Percentiles rank a stretch among this genome's conserved stretches.
These are phyloP conservation scores for Tetranychus truncatus DNA, from an alignment of 2,888 invertebrate genomes.

Conservation along the genomic window DNA sequence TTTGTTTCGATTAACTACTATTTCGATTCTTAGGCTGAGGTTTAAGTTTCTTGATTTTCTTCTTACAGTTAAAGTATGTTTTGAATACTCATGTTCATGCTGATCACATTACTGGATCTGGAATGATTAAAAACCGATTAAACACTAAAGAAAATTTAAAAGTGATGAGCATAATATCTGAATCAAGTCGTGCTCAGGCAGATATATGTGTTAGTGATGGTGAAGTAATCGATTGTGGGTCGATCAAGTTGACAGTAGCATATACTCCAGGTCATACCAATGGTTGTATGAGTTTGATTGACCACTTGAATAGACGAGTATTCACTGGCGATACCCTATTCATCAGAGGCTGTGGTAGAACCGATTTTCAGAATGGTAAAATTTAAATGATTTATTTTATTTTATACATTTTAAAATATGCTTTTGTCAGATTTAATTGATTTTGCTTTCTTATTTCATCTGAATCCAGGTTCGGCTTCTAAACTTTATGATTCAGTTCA, in stretches of 20 bases:
- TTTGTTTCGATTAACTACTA: too few species aligned
- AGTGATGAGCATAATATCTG: slow-evolving; percentile 59
- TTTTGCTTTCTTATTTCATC: neutral
- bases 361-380: slow-evolving; percentile 90
- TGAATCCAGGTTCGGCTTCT: slow-evolving; percentile 4
- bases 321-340: slow-evolving; percentile 91
- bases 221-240: slow-evolving; percentile 53
- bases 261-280: slow-evolving; percentile 49
- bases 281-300: slow-evolving; percentile 56
- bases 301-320: slow-evolving; percentile 46
- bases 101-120: slow-evolving; percentile 91
- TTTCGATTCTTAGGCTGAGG: neutral
- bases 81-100: slow-evolving; percentile 95
- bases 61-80: slow-evolving; percentile 19
- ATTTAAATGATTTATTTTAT: neutral
- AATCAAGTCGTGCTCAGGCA: slow-evolving; percentile 59
- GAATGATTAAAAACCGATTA: slow-evolving; percentile 54
- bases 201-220: slow-evolving; percentile 56
- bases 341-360: slow-evolving; percentile 89
- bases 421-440: neutral
- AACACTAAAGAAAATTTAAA: neutral
- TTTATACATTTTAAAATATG: neutral
- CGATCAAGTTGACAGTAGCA: slow-evolving; percentile 45
- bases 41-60: too few species aligned
- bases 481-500: slow-evolving; percentile 72